A percentile compares a stretch with the other conserved stretches of the same genome.
These are phyloP conservation scores for Metacarcinus magister DNA, from an alignment of 2,888 invertebrate species.

Conservation along the genomic window DNA sequence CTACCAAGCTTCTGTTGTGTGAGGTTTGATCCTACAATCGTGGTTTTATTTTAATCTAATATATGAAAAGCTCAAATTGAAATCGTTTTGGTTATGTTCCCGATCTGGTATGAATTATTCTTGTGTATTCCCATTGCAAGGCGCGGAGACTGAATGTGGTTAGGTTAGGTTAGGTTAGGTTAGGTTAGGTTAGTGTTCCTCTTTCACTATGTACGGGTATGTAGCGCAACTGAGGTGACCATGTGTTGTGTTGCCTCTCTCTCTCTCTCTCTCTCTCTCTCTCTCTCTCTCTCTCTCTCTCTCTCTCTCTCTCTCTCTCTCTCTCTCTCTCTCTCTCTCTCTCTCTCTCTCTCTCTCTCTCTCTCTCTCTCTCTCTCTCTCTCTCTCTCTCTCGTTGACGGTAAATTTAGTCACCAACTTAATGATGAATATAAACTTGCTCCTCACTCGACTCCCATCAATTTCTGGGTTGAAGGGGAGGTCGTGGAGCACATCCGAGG, in stretches of 20 bases:
- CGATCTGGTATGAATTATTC: background rate
- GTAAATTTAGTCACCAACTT: no score
- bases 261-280: background rate
- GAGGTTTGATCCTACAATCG: background rate
- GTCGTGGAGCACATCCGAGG: no score
- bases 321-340: background rate
- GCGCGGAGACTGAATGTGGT: no score
- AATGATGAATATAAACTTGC: no score
- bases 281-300: no score
- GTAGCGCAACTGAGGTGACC: background rate
- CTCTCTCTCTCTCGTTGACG: no score
- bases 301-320: background rate
- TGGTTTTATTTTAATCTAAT: no score
- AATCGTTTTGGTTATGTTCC: background rate
- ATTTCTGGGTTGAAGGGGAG: no score
- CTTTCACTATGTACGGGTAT: background rate
- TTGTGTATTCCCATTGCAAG: background rate
- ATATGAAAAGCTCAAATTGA: background rate
- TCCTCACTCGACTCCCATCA: no score
- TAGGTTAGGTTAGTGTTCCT: background rate
- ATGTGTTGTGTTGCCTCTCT: no score
- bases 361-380: constrained; percentile 9
- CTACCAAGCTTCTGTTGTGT: background rate
- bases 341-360: background rate
- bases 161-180: no score